phyloP scores from a whole-genome alignment of 2,113 vertebrate genomes.

The Callaeas wilsoni region DNA sequence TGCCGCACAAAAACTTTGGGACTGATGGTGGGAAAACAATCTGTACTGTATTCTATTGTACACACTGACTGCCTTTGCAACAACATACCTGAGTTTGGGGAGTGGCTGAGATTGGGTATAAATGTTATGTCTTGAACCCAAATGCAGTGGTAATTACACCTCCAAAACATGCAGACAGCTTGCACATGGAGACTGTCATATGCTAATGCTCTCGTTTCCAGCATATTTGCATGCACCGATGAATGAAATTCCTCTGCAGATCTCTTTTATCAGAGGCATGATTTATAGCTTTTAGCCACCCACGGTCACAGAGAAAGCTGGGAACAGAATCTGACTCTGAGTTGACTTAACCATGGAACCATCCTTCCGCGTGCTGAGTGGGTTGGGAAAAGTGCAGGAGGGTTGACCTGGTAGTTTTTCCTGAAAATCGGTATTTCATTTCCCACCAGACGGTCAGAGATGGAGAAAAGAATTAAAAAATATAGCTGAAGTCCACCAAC shows the following conservation, averaged over 20 bases:
- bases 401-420: background rate
- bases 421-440: background rate
- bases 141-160: background rate
- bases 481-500: background rate
- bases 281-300: background rate
- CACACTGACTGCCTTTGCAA: background rate
- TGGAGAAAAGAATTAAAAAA: background rate
- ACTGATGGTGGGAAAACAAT: background rate
- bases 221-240: background rate
- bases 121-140: background rate
- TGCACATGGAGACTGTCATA: background rate
- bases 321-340: background rate
- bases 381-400: background rate
- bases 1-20: background rate
- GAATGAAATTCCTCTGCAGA: background rate
- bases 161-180: background rate
- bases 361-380: background rate
- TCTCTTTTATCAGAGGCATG: background rate
- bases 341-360: background rate
- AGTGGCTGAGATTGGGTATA: background rate
- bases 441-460: background rate
- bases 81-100: background rate
- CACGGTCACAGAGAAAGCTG: background rate
- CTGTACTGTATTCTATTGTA: rapidly evolving
- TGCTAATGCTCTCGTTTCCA: background rate